Percentiles rank a stretch among this genome's conserved stretches.
Conservation (phyloP, 2,797 vertebrate genomes). For the Tamandua tetradactyla region DNA sequence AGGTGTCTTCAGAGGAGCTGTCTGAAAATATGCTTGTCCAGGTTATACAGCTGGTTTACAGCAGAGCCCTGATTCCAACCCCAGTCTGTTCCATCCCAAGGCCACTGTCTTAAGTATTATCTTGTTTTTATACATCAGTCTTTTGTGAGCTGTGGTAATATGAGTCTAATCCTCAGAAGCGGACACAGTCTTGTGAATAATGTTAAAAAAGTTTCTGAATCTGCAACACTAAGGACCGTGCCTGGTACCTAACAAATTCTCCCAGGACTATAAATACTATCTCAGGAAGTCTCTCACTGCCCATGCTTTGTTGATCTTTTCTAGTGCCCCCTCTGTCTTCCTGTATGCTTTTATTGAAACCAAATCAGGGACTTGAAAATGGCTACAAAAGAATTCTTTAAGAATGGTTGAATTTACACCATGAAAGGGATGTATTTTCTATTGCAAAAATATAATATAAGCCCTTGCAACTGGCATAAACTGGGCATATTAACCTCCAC, state of each 20-base stretch:
- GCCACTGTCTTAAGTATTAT: background rate
- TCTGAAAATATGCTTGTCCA: background rate
- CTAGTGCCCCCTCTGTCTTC: background rate
- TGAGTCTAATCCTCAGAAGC: background rate
- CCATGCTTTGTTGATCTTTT: background rate
- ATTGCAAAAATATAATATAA: background rate
- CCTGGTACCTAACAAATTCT: background rate
- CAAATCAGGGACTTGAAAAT: background rate
- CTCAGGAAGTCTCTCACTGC: background rate
- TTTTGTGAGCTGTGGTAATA: background rate
- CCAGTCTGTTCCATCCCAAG: background rate
- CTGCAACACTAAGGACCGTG: background rate
- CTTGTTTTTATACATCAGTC: background rate
- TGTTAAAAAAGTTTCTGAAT: background rate
- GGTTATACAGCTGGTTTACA: background rate
- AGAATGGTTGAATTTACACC: background rate
- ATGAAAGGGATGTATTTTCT: background rate
- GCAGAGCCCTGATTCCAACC: background rate
- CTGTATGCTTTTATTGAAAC: background rate
- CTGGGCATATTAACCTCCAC: background rate
- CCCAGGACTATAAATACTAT: background rate
- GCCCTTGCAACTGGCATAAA: background rate
- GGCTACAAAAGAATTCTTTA: background rate
- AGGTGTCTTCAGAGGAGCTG: background rate
- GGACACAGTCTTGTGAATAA: background rate